Conservation (phyloP, 2,797 vertebrate species). For the Typhlichthys subterraneus region DNA sequence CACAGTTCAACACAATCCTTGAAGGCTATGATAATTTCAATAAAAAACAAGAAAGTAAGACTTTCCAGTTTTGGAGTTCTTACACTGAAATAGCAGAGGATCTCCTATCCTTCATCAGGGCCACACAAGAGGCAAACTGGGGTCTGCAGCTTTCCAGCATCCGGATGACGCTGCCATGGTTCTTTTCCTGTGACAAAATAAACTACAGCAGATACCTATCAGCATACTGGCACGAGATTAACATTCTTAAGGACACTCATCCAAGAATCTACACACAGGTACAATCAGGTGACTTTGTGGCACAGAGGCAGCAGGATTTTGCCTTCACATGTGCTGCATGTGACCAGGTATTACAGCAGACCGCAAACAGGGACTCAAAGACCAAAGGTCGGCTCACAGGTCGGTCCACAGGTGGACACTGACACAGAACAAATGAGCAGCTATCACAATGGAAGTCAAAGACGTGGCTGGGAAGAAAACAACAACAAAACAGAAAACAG, state of each 20-base stretch:
- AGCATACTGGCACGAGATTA: neutral
- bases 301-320: neutral
- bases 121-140: neutral
- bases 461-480: neutral
- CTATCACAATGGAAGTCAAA: neutral
- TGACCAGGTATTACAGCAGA: neutral
- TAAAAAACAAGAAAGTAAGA: neutral
- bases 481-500: neutral
- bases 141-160: neutral
- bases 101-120: conserved; percentile 1
- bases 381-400: neutral
- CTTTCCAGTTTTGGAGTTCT: conserved; percentile 11
- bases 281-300: conserved; percentile 1
- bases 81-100: conserved; percentile 15
- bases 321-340: neutral
- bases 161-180: neutral
- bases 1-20: neutral
- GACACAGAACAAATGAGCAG: neutral
- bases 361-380: neutral
- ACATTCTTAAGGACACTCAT: neutral
- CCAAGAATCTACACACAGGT: neutral
- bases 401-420: conserved; percentile 1
- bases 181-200: neutral
- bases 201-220: neutral
- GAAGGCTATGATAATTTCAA: neutral